These are phyloP conservation scores for Mythimna albipuncta DNA, from an alignment of 2,888 invertebrate species.

Conservation along the genomic window DNA sequence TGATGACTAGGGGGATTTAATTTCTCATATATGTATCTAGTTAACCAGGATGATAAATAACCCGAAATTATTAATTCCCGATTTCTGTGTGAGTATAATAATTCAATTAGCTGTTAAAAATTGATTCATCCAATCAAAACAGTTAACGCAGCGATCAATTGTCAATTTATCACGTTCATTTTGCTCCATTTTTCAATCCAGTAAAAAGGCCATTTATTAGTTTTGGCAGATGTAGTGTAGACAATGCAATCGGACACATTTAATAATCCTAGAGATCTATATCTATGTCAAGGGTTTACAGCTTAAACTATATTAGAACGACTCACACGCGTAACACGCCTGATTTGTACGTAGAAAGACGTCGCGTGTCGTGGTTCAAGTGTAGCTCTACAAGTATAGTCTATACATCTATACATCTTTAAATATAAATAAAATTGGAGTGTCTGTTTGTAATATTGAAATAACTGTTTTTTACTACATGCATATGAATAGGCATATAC, in stretches of 20 bases:
- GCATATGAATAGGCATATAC: too few species aligned
- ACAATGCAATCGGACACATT: slow-evolving; percentile 7
- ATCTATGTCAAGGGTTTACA: too few species aligned
- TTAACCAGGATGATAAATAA: not conserved
- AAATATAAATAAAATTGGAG: too few species aligned
- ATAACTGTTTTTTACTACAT: too few species aligned
- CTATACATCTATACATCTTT: too few species aligned
- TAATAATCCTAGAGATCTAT: not conserved
- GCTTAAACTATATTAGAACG: too few species aligned
- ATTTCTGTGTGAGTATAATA: not conserved
- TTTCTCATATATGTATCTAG: not conserved
- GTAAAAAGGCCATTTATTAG: not conserved
- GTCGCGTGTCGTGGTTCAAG: too few species aligned
- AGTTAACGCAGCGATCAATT: not conserved
- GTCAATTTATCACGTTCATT: not conserved
- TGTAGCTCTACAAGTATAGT: too few species aligned
- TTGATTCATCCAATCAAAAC: not conserved
- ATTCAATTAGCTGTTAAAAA: not conserved
- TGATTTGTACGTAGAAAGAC: too few species aligned
- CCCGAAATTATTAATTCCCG: not conserved
- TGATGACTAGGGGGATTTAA: not conserved
- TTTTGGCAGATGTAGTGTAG: slow-evolving; percentile 18
- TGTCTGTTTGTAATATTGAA: too few species aligned
- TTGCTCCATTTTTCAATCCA: not conserved
- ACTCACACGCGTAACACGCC: too few species aligned